Base-by-base conservation (phyloP, 2,888 invertebrate species). In the Tetragonisca angustula region DNA sequence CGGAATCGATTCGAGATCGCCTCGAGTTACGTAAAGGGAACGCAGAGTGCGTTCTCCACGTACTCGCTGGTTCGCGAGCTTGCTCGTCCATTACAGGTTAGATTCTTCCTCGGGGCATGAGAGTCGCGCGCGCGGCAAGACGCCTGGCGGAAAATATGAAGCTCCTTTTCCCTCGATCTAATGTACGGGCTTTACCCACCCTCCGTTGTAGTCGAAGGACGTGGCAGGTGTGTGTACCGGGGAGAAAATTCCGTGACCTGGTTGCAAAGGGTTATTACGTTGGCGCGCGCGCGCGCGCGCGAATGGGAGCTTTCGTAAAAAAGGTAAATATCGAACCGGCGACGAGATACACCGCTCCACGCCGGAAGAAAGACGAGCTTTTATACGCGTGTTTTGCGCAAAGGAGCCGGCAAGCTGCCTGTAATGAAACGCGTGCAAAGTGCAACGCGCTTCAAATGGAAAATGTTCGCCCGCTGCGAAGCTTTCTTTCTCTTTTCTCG, bases 241-340 rank as follows among this genome's bases (percentile, higher is more conserved):
- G 32, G 27, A 67, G 76, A 69, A 74, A 76, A 70, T 82, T 79
- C 54, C 79, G 64, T 69, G 71, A 76, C 82, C 82, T 67, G 82
- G 81, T 80, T 82, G 75, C 82, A 70, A 80, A 82, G 69, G 74
- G 74, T 81, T 80, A 82, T 82, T 82, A 82, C 74, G 71, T 80
- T 70, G 52, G 27, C 32, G 24, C n/a, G 56, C 24, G 70, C 43
- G 78, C 52, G 27, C 27, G n/a, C 36, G 56, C 43, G 70, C 36
- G 78, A 59, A n/a, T 6, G n/a, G 36, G 50, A 52, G 71, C 67
- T 81, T 83, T 70, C 70, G 81, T 83, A 62, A 61, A 81, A 74
- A 76, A 71, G 80, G 80, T 67, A 76, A 76, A 80, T 71, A 80
- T 80, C 80, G 70, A 71, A 76, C 11, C 11, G 43, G 43, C 9